Percentiles rank a stretch among this genome's conserved stretches.
phyloP scores from a whole-genome alignment of 1,140 invertebrate species.

The Batillaria attramentaria region DNA sequence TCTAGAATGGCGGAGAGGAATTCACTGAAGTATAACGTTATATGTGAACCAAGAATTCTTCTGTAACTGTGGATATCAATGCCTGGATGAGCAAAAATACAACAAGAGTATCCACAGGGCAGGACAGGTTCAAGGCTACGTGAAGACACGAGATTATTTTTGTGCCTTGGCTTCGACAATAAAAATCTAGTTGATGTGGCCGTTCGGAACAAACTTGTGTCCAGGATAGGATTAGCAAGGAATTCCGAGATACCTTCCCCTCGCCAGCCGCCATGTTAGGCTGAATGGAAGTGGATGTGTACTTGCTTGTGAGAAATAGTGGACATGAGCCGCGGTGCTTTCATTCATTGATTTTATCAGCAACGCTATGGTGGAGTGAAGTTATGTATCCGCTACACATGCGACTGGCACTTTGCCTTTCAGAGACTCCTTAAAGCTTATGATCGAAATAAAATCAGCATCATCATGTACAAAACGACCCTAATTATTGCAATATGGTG shows the following conservation, averaged over 20 bases:
- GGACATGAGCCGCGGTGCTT: neutral
- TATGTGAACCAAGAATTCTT: too few relatives aligned
- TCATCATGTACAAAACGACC: slow-evolving; percentile 23
- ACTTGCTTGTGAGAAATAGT: slow-evolving; percentile 6
- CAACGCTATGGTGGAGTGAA: slow-evolving; percentile 33
- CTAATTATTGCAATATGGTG: slow-evolving; percentile 15
- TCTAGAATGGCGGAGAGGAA: too few relatives aligned
- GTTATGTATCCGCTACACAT: slow-evolving; percentile 28
- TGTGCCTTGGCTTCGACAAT: slow-evolving; percentile 30
- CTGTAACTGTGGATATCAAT: too few relatives aligned
- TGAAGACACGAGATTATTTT: slow-evolving; percentile 37
- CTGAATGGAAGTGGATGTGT: slow-evolving; percentile 24
- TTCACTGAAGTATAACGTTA: too few relatives aligned
- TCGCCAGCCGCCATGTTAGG: neutral
- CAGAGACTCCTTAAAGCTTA: slow-evolving; percentile 9
- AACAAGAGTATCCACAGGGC: slow-evolving; percentile 9
- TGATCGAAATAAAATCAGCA: slow-evolving; percentile 4
- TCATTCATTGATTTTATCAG: slow-evolving; percentile 32
- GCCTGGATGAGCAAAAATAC: too few relatives aligned
- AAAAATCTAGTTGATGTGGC: slow-evolving; percentile 13
- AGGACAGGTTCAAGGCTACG: slow-evolving; percentile 36
- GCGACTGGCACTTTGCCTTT: slow-evolving; percentile 25
- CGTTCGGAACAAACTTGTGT: slow-evolving; percentile 1
- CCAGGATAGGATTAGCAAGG: neutral
- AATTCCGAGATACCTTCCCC: neutral